Conservation (phyloP, 2,113 vertebrate genomes). For the Trichechus manatus region DNA sequence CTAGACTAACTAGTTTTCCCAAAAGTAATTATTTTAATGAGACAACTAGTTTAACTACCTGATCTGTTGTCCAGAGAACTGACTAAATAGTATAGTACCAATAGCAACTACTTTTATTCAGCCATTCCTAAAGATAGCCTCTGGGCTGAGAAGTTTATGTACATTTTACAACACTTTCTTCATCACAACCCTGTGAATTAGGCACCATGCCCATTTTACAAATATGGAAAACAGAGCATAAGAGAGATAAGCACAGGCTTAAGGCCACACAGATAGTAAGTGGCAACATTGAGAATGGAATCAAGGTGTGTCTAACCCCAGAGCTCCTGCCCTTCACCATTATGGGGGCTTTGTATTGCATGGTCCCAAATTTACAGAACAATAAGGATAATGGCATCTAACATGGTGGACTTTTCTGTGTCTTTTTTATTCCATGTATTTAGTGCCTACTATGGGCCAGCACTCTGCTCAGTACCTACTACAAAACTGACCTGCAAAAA, state of each 20-base stretch:
- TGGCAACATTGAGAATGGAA: background rate
- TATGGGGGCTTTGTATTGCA: background rate
- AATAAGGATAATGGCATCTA: background rate
- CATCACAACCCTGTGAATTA: background rate
- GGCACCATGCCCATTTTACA: constrained; percentile 11
- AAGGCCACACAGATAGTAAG: background rate
- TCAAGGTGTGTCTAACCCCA: background rate
- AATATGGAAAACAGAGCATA: background rate
- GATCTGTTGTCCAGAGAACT: background rate
- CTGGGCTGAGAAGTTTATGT: background rate
- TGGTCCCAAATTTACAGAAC: background rate
- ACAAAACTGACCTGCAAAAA: background rate
- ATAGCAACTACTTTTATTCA: background rate
- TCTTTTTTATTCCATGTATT: background rate
- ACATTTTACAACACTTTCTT: background rate
- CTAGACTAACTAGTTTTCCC: background rate
- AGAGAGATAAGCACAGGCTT: background rate
- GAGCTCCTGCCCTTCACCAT: background rate
- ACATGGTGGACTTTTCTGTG: fast-evolving
- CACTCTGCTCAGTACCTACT: background rate
- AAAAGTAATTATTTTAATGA: background rate
- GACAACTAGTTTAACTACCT: background rate
- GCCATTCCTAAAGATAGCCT: background rate
- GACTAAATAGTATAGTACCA: background rate
- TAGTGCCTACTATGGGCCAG: background rate